Conservation (phyloP, 2,797 vertebrate species). For the Mycteria americana region DNA sequence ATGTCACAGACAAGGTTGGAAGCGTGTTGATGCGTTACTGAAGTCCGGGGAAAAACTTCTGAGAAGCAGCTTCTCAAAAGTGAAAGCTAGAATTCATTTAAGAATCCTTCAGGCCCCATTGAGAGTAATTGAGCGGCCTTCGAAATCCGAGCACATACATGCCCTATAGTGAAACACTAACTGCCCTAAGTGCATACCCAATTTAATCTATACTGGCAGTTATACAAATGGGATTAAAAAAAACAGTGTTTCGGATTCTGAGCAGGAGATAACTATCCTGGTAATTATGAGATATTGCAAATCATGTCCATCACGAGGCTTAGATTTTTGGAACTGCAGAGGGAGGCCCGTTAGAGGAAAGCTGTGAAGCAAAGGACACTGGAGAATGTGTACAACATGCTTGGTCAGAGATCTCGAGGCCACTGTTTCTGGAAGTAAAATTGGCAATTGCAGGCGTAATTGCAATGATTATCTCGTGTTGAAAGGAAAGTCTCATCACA, state of each 20-base stretch:
- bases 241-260: not conserved
- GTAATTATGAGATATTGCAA: not conserved
- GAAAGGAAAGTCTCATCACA: not conserved
- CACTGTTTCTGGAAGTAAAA: not conserved
- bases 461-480: not conserved
- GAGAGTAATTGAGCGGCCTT: not conserved
- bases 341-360: not conserved
- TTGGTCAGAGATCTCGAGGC: not conserved
- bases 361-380: not conserved
- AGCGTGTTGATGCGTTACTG: not conserved
- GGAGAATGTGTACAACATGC: not conserved
- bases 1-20: not conserved
- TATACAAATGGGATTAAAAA: not conserved
- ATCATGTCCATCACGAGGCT: not conserved
- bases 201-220: not conserved
- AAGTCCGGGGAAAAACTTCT: not conserved
- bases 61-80: not conserved
- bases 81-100: not conserved
- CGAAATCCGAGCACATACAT: not conserved
- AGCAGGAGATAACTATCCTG: not conserved
- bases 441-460: not conserved
- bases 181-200: not conserved
- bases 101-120: not conserved
- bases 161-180: not conserved
- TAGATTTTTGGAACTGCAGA: not conserved